Conservation (phyloP, 2,888 invertebrate genomes). For the Drosophila mulleri region DNA sequence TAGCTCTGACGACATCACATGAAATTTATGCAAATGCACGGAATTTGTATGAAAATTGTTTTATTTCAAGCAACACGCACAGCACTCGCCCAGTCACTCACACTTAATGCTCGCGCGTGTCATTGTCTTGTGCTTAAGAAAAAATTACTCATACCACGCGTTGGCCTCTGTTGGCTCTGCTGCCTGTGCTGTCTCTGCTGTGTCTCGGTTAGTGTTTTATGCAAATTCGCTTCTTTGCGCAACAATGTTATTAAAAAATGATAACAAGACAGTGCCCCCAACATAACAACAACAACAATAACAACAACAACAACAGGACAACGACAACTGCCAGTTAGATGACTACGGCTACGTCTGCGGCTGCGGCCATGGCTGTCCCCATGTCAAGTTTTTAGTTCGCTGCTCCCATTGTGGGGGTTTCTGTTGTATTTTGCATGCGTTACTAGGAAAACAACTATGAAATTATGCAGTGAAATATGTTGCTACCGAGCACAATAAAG, state of each 20-base stretch:
- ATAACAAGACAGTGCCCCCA: conserved; percentile 68
- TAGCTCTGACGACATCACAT: conserved; percentile 51
- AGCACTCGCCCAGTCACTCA: conserved; percentile 23
- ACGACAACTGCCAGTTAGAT: conserved; percentile 75
- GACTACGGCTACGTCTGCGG: conserved; percentile 51
- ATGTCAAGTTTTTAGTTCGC: conserved; percentile 75
- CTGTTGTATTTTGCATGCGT: conserved; percentile 73
- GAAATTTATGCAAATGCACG: conserved; percentile 80
- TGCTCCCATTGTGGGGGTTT: conserved; percentile 40
- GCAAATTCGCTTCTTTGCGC: conserved; percentile 74
- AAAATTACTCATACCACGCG: conserved; percentile 78
- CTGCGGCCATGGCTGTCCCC: conserved; percentile 53
- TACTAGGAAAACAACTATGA: conserved; percentile 62
- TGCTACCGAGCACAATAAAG: conserved; percentile 53
- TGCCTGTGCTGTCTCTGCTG: conserved; percentile 24
- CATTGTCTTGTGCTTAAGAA: conserved; percentile 78
- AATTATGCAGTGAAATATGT: conserved; percentile 81
- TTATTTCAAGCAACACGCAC: conserved; percentile 63
- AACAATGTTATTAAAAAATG: conserved; percentile 81
- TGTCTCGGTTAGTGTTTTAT: conserved; percentile 66
- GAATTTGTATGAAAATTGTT: conserved; percentile 81
- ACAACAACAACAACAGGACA: conserved; percentile 47
- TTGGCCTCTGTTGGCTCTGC: conserved; percentile 48
- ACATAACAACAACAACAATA: conserved; percentile 33
- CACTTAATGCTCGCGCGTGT: conserved; percentile 68